These are phyloP conservation scores for Anticlea derivata DNA, from an alignment of 2,888 invertebrate species.

Conservation along the genomic window DNA sequence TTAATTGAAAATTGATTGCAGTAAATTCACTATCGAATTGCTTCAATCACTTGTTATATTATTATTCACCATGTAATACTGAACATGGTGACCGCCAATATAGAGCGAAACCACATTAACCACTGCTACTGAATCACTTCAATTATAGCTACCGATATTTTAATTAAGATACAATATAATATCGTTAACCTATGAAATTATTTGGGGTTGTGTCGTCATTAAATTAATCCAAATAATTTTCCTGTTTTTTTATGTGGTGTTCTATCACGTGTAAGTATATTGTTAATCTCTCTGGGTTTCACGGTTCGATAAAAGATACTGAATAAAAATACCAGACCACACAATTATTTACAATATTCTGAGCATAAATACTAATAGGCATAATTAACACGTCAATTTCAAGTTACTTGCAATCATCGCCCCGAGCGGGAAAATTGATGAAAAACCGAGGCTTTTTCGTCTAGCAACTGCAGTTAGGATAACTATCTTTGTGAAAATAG, in stretches of 20 bases:
- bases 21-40: background rate
- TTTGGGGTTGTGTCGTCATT: too few relatives aligned
- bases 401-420: conserved; percentile 45
- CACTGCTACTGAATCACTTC: conserved; percentile 16
- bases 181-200: background rate
- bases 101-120: conserved; percentile 24
- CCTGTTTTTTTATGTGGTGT: too few relatives aligned
- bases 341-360: background rate
- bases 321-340: background rate
- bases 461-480: conserved; percentile 44
- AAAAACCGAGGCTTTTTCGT: conserved; percentile 39
- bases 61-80: conserved; percentile 4
- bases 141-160: background rate
- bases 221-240: too few relatives aligned
- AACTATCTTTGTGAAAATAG: conserved; percentile 38
- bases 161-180: background rate
- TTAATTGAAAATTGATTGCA: background rate
- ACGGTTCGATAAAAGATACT: too few relatives aligned
- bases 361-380: background rate
- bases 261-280: too few relatives aligned
- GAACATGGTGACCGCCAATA: conserved; percentile 9
- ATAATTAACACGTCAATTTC: conserved; percentile 39
- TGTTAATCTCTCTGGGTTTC: too few relatives aligned
- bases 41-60: background rate
- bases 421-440: conserved; percentile 43